phyloP scores from a whole-genome alignment of 2,113 vertebrate genomes.

The Megaptera novaeangliae region DNA sequence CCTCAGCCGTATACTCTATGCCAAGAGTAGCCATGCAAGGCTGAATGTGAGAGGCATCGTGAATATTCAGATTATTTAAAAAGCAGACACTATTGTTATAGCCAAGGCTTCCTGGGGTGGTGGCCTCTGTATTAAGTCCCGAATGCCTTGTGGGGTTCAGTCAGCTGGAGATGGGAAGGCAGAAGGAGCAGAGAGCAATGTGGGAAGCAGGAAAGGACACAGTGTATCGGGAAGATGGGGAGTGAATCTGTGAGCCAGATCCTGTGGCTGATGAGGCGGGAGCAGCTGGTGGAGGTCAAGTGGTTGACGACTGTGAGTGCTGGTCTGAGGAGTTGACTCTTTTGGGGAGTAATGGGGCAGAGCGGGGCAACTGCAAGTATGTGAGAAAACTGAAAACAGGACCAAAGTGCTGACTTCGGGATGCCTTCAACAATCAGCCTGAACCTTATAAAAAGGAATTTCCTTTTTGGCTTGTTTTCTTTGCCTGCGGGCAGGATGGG shows the following conservation, averaged over 20 bases:
- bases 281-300: not conserved
- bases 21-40: not conserved
- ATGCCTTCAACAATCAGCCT: not conserved
- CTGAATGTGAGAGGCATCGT: not conserved
- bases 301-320: not conserved
- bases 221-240: not conserved
- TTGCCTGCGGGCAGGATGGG: not conserved
- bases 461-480: not conserved
- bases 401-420: not conserved
- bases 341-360: not conserved
- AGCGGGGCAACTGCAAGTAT: not conserved
- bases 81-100: not conserved
- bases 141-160: not conserved
- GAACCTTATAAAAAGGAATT: not conserved
- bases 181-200: not conserved
- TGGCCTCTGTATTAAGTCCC: not conserved
- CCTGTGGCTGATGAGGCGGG: not conserved
- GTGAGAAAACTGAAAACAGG: not conserved
- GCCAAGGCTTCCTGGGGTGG: not conserved
- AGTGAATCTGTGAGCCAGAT: not conserved
- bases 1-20: not conserved
- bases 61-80: conserved; percentile 31
- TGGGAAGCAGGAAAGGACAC: not conserved
- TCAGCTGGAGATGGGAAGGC: not conserved
- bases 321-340: not conserved